Percentiles rank a stretch among this genome's conserved stretches.
phyloP scores from a whole-genome alignment of 2,797 vertebrate genomes.

The Gymnoscopelus microlampas region DNA sequence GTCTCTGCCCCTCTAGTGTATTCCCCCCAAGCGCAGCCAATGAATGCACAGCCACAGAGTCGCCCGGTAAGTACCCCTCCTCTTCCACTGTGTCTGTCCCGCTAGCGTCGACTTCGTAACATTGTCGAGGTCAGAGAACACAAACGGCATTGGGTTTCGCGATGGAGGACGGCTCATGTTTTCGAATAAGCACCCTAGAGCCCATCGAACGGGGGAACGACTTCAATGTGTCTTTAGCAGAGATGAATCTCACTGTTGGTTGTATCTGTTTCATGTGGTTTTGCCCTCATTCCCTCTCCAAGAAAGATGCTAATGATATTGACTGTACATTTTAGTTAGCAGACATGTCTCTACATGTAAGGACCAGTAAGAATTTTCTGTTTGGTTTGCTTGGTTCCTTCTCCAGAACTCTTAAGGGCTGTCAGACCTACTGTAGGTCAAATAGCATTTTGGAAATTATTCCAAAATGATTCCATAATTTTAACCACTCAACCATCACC shows the following conservation, averaged over 20 bases:
- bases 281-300: slow-evolving; percentile 1
- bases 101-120: slow-evolving; percentile 16
- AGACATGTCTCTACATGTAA: not conserved
- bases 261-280: slow-evolving; percentile 22
- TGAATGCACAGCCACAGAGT: slow-evolving; percentile 95
- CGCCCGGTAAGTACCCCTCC: slow-evolving; percentile 89
- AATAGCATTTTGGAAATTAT: slow-evolving; percentile 10
- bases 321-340: slow-evolving; percentile 6
- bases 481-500: too few relatives aligned
- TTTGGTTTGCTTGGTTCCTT: slow-evolving; percentile 26
- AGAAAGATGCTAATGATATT: slow-evolving; percentile 3
- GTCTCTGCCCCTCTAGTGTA: slow-evolving; percentile 92
- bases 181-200: not conserved
- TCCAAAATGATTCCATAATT: too few relatives aligned
- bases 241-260: not conserved
- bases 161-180: slow-evolving; percentile 9
- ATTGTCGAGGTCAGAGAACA: slow-evolving; percentile 6
- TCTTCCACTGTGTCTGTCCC: slow-evolving; percentile 7
- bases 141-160: slow-evolving; percentile 29
- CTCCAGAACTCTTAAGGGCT: slow-evolving; percentile 15
- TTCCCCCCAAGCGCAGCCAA: slow-evolving; percentile 92
- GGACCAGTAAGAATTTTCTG: slow-evolving; percentile 24
- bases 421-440: slow-evolving; percentile 18
- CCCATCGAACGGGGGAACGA: slow-evolving; percentile 7
- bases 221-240: slow-evolving; percentile 12